Evolutionary conservation across 2,888 invertebrate species (phyloP), one percentile per base, ranked within the genome.

Genomic region (Patella caerulea): DNA sequence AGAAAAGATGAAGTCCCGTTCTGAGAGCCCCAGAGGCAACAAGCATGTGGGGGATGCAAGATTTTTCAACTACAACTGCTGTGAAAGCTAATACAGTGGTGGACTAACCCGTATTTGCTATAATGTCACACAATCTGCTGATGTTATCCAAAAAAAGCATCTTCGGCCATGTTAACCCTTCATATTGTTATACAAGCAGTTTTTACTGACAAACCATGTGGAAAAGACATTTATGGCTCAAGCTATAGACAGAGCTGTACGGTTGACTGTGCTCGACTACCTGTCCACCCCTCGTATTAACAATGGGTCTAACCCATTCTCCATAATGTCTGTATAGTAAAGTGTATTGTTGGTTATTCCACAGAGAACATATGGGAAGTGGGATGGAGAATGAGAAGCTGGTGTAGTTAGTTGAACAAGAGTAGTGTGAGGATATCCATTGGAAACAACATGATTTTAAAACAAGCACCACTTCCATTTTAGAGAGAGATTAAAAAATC

Each of bases 321-420:
- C 65, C 2, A 65, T 19, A 19, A 65, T 24, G 65, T 19, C 65
- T 65, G 65, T 65, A 14, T 65, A 5, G 65, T 65, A 65, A 65
- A 65, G 24, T 65, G 65, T 24, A 65, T 65, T 65, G 65, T 65
- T 65, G 65, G 65, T 65, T 65, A 65, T 65, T 65, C 65, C 65
- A 65, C 65, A 65, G 65, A 24, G 24, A 19, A 24, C 65, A 24
- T 65, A 19, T 65, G 65, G 65, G 65, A 65, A 65, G 65, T 65
- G 65, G 24, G 65, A 24, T 19, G 19, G 24, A 9, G 45, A 45
- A 45, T 7, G 45, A 45, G 45, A 45, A 45, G 45, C 45, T 45
- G 45, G 45, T 45, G 45, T 45, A 45, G 45, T 45, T 45, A 45
- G 45, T 45, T 45, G 45, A 45, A 45, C 45, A 45, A 45, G 45